These are phyloP conservation scores for Drosophila sordidapex DNA, from an alignment of 2,888 invertebrate species.

Conservation along the genomic window DNA sequence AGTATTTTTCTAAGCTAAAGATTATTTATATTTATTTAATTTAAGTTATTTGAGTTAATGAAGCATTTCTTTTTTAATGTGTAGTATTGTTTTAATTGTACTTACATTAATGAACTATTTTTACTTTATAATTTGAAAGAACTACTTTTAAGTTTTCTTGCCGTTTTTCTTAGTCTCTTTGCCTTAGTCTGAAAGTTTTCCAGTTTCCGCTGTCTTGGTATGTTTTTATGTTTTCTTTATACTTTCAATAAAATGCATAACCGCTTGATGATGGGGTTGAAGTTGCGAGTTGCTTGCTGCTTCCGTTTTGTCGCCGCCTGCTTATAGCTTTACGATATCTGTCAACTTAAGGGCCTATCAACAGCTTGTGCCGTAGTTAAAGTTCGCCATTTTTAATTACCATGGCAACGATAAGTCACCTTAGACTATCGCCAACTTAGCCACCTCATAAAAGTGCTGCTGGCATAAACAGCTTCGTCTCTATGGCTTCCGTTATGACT, in stretches of 20 bases:
- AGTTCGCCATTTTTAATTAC: conserved; percentile 73
- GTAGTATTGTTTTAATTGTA: neutral
- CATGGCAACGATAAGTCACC: conserved; percentile 63
- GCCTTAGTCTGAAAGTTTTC: neutral
- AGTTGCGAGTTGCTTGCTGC: neutral
- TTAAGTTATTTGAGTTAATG: neutral
- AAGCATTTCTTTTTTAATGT: too few species aligned
- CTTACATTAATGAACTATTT: neutral
- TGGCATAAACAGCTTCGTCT: conserved; percentile 52
- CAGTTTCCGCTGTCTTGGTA: neutral
- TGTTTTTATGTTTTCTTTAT: conserved; percentile 8
- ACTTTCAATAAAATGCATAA: conserved; percentile 20
- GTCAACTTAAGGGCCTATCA: conserved; percentile 63
- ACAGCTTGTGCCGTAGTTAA: conserved; percentile 70
- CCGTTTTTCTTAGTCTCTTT: neutral
- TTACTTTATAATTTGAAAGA: neutral
- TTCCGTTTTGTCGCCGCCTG: conserved; percentile 4
- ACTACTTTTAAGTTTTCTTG: neutral
- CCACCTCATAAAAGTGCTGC: conserved; percentile 70
- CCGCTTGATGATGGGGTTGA: neutral
- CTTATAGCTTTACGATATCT: conserved; percentile 39
- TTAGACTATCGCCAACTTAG: conserved; percentile 62
- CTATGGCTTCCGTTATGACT: conserved; percentile 70
- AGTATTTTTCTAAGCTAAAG: neutral
- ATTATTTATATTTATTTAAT: neutral